Base-by-base conservation (phyloP, 1,140 invertebrate genomes). In the Cyphomyrmex costatus region DNA sequence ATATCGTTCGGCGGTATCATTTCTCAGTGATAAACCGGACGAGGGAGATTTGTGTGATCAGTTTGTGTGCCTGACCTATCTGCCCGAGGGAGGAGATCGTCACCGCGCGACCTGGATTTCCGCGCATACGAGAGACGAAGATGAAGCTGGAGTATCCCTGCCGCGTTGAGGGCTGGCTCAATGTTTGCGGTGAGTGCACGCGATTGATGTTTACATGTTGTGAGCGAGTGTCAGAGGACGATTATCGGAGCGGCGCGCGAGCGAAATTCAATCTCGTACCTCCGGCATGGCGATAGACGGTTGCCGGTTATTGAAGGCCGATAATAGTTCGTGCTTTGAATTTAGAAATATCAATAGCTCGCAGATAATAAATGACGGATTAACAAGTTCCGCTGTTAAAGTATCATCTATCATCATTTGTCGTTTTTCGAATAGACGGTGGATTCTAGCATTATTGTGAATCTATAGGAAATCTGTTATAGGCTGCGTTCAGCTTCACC, bases 101-200 rank as follows among this genome's bases (percentile, higher is more conserved):
- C 60, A 76, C 60, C 74, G 84, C 74, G 84, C 70, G 80, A 88
- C 36, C 76, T 49, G 73, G 87, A 73, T 78, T 86, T 61, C 24
- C 24, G 1, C 42, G 19, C n/a, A 21, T 24, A 56, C 66, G 10
- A 30, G 21, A 56, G 30, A 33, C 76, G 24, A 83, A 63, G 82
- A 95, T 95, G 94, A 96, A 95, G 91, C 87, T 96, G 87, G 95
- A 96, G 88, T 96, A 96, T 92, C 96, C 96, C 27, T 95, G 94
- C 87, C 94, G 96, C 21, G 96, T 96, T 66, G 96, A 96, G 94
- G 96, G 96, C 79, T 96, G 96, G 96, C 95, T 96, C 86, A 96
- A 96, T 90, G 95, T 96, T 91, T 96, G 95, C 88, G 96, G 96
- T 96, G 88, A 95, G 96, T 94, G 19, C 30, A 51, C 46, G 16